Base-by-base conservation (phyloP, 2,888 invertebrate species). In the Lasioglossum villosulum region DNA sequence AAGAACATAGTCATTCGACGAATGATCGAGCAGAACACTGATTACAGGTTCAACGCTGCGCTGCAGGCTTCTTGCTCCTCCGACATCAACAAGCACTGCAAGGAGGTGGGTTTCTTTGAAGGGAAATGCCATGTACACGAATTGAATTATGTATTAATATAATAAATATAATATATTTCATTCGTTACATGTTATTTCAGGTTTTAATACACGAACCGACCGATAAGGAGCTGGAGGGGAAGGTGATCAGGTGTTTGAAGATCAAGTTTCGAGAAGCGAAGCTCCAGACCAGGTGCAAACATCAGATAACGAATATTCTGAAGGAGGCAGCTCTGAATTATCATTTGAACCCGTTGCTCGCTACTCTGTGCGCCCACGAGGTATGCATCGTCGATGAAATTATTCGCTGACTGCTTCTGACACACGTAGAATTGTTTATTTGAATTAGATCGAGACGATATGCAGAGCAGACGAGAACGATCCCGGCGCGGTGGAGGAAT, bases 271-370 rank as follows among this genome's bases (percentile, higher is more conserved):
- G 97, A 75, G 96, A 97, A 93, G 96, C 97, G 0, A 97, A 97
- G 94, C 95, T 99, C 73, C 97, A 97, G 23, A 95, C 95, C n/a
- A 95, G 96, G 34, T 99, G 99, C 95, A 97, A 98, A 92, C 96
- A 97, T 92, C 98, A 99, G 95, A 96, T 99, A 95, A 97, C 97
- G 0, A 96, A 96, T 90, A 97, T 99, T 74, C 96, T 99, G 78
- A 97, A 98, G 93, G 98, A 98, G 91, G 98, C 98, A 92, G 99
- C 99, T 23, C 95, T 99, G 52, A 98, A 99, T 95, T 98, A 98
- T 93, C 97, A 98, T 91, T 96, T 99, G 82, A 98, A 99, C 96
- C 99, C 99, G 2, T 95, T 98, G 70, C 96, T 99, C 52, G 97
- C 97, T 84, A 97, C 97, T 78, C 96, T 98, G 80, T 99, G 99